Evolutionary conservation across 2,888 invertebrate genomes (phyloP), one percentile per base, ranked within the genome.

Genomic region (Cataglyphis altisquamis): DNA sequence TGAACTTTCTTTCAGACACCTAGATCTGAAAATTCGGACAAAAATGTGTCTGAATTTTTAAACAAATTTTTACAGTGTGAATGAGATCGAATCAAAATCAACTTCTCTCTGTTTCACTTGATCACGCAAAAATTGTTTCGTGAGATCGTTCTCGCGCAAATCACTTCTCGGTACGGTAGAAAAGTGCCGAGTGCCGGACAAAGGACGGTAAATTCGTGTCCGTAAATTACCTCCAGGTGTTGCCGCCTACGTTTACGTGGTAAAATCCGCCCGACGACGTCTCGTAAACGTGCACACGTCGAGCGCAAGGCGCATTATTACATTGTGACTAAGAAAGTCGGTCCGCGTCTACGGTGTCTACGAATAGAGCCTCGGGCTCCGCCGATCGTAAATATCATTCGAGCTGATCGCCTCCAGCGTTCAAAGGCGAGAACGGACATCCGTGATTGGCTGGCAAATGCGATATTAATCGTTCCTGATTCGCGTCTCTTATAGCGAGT

Each of bases 191-290:
- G 91, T 89, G 83, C 84, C 88, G 88, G 89, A 92, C 93, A 92
- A 92, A 92, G 90, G 89, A 89, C 91, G n/a, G 91, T 92, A 92
- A 92, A 93, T 92, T 92, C 91, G 92, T 87, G 88, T 86, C 88
- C 90, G 88, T 83, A 67, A 88, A 85, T 84, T 80, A 87, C 81
- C 86, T 85, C 88, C 81, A 84, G 84, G 83, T 83, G 88, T 87
- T 81, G 90, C 89, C 91, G 91, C 92, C 91, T 89, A 92, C 92
- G 87, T 91, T 89, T 88, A 87, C 91, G 90, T 88, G 88, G 82
- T 84, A 88, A 86, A 89, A 87, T 86, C 89, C 85, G 85, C 64
- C 72, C 87, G 89, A 90, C 91, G 92, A 91, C 90, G 92, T 89
- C 91, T 91, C 91, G 92, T 92, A 92, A 92, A 92, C 84, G 91